Evolutionary conservation across 2,888 invertebrate genomes (phyloP).

Genomic region (Heteromyza rotundicornis): DNA sequence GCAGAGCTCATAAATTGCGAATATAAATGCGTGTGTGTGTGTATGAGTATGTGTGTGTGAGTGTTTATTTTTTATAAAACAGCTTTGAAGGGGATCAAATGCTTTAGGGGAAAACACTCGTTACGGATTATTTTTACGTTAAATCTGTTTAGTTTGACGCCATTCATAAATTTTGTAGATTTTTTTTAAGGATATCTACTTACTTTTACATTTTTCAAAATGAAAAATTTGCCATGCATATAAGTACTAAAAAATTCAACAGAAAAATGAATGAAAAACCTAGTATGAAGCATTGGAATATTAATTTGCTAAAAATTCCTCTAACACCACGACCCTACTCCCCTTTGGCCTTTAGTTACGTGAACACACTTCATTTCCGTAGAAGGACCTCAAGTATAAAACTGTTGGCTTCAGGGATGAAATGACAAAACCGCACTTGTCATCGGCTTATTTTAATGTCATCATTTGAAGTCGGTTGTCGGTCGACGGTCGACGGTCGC

Average conservation of each 20-base stretch:
- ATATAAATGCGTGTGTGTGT: constrained; percentile 1
- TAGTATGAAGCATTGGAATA: too few relatives aligned
- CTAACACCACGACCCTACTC: too few relatives aligned
- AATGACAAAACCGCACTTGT: constrained; percentile 26
- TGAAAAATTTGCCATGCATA: too few relatives aligned
- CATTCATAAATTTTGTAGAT: background rate
- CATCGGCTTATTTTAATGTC: constrained; percentile 28
- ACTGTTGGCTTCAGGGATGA: background rate
- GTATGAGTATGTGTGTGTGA: constrained; percentile 9
- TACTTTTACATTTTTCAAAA: too few relatives aligned
- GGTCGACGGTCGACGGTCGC: background rate
- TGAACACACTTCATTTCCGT: constrained; percentile 10
- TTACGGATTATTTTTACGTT: constrained; percentile 2
- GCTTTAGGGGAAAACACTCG: background rate
- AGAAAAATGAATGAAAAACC: too few relatives aligned
- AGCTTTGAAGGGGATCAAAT: background rate
- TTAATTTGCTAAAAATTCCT: too few relatives aligned
- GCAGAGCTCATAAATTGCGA: background rate
- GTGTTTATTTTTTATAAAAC: constrained; percentile 2
- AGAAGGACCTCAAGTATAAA: constrained; percentile 2
- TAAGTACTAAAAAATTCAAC: too few relatives aligned
- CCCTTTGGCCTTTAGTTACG: too few relatives aligned
- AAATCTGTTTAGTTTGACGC: constrained; percentile 13
- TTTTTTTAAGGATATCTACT: too few relatives aligned
- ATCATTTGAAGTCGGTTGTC: constrained; percentile 14